These are phyloP conservation scores for Gambusia affinis DNA, from an alignment of 2,113 vertebrate genomes.

Conservation along the genomic window DNA sequence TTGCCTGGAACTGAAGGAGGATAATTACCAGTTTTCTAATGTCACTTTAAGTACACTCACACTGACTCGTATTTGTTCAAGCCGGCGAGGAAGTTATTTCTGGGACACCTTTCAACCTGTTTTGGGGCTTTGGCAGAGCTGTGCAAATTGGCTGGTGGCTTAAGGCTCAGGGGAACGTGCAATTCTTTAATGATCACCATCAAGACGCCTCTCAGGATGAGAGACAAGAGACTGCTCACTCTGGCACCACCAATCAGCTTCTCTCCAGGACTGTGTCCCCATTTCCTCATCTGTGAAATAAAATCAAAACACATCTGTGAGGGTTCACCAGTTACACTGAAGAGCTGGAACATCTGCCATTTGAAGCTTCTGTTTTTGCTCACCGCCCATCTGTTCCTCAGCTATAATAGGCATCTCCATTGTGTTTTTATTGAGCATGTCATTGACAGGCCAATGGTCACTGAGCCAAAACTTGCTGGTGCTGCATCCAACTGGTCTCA, in stretches of 20 bases:
- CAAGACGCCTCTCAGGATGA: neutral
- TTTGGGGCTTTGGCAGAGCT: neutral
- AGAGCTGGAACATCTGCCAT: conserved; percentile 14
- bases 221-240: neutral
- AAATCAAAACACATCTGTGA: conserved; percentile 23
- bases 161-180: conserved; percentile 21
- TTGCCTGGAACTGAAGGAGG: neutral
- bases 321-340: conserved; percentile 10
- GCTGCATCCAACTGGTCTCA: conserved; percentile 17
- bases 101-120: conserved; percentile 22
- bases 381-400: conserved; percentile 25
- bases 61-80: conserved; percentile 4
- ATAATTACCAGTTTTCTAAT: conserved; percentile 11
- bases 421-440: conserved; percentile 35
- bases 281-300: conserved; percentile 17
- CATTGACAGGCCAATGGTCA: conserved; percentile 18
- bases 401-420: conserved; percentile 33
- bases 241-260: neutral
- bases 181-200: conserved; percentile 18
- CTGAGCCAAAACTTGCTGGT: conserved; percentile 22
- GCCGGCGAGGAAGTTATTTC: conserved; percentile 30
- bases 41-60: conserved; percentile 14
- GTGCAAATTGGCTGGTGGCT: conserved; percentile 35
- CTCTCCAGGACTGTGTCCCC: neutral
- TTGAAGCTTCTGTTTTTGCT: conserved; percentile 36